Base-by-base conservation (phyloP, 2,113 vertebrate genomes). In the Gnathonemus longibarbis region DNA sequence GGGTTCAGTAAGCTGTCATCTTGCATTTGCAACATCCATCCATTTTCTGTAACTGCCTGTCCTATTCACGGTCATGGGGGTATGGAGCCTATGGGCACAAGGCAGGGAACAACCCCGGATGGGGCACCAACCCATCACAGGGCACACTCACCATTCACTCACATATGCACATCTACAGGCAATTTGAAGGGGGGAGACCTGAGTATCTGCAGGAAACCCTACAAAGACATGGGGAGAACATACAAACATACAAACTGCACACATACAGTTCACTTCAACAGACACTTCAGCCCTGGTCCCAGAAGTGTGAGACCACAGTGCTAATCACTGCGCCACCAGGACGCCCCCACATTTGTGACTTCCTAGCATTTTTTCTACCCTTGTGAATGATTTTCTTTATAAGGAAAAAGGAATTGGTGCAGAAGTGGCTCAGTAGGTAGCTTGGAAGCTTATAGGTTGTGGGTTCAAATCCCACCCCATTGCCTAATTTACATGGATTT, bases 1-100 rank as follows among this genome's bases (percentile, higher is more conserved):
- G 45, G n/a, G 13, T 86, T 86, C 84, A 86, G 48, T n/a, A 49
- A 86, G 84, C 84, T 86, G 84, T 50, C 48, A 49, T 86, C 74
- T 35, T 42, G 35, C 5, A 80, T 80, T 80, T 80, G 13, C 6
- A 17, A 80, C 74, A 80, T 80, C 35, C 74, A 80, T 70, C 62
- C n/a, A 70, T 70, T 70, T 31, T 70, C n/a, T 70, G 10, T 31
- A 31, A 70, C 62, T 27, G n/a, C n/a, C n/a, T 66, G n/a, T 66
- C 62, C 62, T 66, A 27, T 66, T 66, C n/a, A 27, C 3, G 9
- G 62, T 31, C 3, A 31, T 10, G n/a, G n/a, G n/a, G n/a, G 62
- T 31, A 27, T 4, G 3, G 27, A 11, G 9, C n/a, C 1, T 5
- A 13, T 31, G n/a, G 62, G 1, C 62, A 15, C n/a, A 13, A 31